A percentile compares a stretch with the other conserved stretches of the same genome.
Evolutionary conservation across 2,797 vertebrate species (phyloP).

Genomic region (Gallinago solitaria): DNA sequence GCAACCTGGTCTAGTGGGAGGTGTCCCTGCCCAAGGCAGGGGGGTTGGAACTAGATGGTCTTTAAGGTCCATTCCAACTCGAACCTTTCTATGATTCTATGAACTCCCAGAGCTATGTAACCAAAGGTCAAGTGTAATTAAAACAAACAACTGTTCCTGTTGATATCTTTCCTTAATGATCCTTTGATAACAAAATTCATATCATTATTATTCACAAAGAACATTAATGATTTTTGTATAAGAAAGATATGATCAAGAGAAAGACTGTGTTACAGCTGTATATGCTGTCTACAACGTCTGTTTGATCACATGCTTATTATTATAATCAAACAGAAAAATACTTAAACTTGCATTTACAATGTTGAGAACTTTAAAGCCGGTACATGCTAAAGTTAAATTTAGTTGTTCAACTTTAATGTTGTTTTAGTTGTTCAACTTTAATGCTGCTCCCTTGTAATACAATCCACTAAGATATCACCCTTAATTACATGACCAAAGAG

Average conservation of each 20-base stretch:
- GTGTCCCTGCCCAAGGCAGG: too few relatives aligned
- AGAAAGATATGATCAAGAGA: neutral
- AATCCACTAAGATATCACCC: neutral
- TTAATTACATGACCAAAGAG: neutral
- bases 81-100: neutral
- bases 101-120: neutral
- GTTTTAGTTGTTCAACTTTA: neutral
- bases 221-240: neutral
- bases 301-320: neutral
- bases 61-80: too few relatives aligned
- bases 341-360: neutral
- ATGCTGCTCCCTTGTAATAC: neutral
- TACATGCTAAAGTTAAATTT: neutral
- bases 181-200: neutral
- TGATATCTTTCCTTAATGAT: neutral
- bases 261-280: neutral
- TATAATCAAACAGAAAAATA: neutral
- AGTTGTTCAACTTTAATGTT: neutral
- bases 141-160: neutral
- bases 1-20: neutral
- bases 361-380: neutral
- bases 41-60: too few relatives aligned
- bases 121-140: neutral
- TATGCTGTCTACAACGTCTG: neutral
- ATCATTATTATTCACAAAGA: neutral